Evolutionary conservation across 2,113 vertebrate genomes (phyloP).

Genomic region (Hippotragus niger): DNA sequence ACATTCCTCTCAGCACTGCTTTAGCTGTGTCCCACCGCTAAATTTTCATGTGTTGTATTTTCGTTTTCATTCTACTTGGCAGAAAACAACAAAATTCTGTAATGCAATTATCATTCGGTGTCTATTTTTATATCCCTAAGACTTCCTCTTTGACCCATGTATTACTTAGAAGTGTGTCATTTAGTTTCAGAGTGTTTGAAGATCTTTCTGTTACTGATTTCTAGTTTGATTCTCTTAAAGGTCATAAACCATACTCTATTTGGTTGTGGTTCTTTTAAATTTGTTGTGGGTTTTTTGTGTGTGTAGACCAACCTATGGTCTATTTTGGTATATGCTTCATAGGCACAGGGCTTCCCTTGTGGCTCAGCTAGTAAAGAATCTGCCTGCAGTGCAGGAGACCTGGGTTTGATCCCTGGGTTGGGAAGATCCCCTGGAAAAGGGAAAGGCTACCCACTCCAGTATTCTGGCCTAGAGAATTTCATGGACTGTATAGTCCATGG

Average conservation of each 20-base stretch:
- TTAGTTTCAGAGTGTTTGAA: not conserved
- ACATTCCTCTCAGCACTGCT: not conserved
- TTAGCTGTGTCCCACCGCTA: not conserved
- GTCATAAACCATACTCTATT: not conserved
- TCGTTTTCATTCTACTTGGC: not conserved
- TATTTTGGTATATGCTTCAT: fast-evolving
- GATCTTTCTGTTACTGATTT: not conserved
- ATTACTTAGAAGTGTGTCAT: not conserved
- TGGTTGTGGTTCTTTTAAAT: not conserved
- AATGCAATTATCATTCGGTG: not conserved
- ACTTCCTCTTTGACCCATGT: not conserved
- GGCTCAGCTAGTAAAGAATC: not conserved
- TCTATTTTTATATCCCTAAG: not conserved
- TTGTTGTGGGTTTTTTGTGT: not conserved
- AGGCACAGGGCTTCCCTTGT: not conserved
- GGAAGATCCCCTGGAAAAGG: not conserved
- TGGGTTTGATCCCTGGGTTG: not conserved
- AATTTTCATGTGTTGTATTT: not conserved
- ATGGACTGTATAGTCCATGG: not conserved
- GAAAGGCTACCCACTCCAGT: not conserved
- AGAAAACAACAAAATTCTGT: not conserved
- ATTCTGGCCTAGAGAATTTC: not conserved
- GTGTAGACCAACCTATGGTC: not conserved
- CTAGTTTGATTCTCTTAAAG: not conserved
- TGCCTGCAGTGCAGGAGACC: not conserved